Base-by-base conservation (phyloP, 2,113 vertebrate genomes). In the Syngnathus floridae region DNA sequence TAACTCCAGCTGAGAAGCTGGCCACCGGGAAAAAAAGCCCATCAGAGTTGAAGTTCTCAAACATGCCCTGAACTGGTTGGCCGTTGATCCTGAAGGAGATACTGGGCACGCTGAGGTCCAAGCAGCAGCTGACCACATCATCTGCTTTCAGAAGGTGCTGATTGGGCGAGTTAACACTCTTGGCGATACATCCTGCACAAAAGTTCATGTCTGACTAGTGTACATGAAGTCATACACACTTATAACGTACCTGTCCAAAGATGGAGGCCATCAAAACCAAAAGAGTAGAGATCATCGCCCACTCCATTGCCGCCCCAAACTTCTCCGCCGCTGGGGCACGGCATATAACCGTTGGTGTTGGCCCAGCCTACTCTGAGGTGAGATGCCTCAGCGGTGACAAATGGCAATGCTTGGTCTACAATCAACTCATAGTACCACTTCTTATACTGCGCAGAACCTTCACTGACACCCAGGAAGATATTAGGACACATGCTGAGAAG, bases 381-480 rank as follows among this genome's bases (percentile, higher is more conserved):
- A 46, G 95, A 95, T 4, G 96, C 91, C 73, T 98, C 94, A 1
- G 95, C 93, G 0, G 95, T 97, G 74, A 97, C 89, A 8, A 97
- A 98, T 0, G 95, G 92, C 62, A 92, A 85, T 0, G 90, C 91
- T n/a, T 94, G 89, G 77, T 98, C 96, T 84, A 98, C 93, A 59
- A 96, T 95, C 67, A 98, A 83, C 43, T 98, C 96, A 11, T 94
- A 98, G 83, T 98, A 98, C 96, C 96, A 98, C 80, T 96, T 98
- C 80, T 81, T 93, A 85, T 98, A 98, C 52, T 98, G 96, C 17
- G 96, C 96, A 0, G 96, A 97, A 45, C 95, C 95, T 56, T 98
- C 95, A 0, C 94, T 96, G 80, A 97, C 92, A 0, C 95, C 95
- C 84, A 98, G 83, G 75, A 96, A 97, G 83, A 97, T 97, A 74